Conservation (phyloP, 1,140 invertebrate species). For the Chironomus striatipennis region DNA sequence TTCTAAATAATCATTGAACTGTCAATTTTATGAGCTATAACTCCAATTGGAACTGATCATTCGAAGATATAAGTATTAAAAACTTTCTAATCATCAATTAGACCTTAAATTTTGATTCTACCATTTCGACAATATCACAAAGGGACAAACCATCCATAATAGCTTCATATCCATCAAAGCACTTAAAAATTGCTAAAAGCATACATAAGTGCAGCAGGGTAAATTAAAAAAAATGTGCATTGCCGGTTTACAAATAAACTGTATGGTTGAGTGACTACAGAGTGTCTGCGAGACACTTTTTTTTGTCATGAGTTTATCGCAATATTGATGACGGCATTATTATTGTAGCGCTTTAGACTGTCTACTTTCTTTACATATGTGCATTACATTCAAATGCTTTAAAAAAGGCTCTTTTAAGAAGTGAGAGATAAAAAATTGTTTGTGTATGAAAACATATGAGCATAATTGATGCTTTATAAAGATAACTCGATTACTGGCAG, state of each 20-base stretch:
- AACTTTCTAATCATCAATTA: too few relatives aligned
- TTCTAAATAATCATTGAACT: too few relatives aligned
- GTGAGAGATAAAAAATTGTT: background rate
- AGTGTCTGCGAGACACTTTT: background rate
- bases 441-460: background rate
- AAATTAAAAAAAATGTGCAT: background rate
- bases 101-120: too few relatives aligned
- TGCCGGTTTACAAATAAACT: too few relatives aligned
- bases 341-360: too few relatives aligned
- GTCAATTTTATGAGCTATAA: too few relatives aligned
- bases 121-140: too few relatives aligned
- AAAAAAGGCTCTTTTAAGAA: background rate
- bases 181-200: background rate
- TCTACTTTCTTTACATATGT: background rate
- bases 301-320: background rate
- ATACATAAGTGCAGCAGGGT: background rate
- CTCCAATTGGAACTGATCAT: too few relatives aligned
- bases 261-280: background rate
- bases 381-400: background rate
- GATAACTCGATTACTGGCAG: background rate
- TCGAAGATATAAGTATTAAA: too few relatives aligned
- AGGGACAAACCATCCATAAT: too few relatives aligned
- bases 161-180: background rate
- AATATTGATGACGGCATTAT: background rate
- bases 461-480: background rate